A percentile compares a stretch with the other conserved stretches of the same genome.
Evolutionary conservation across 2,888 invertebrate species (phyloP).

Genomic region (Luffia ferchaultella): DNA sequence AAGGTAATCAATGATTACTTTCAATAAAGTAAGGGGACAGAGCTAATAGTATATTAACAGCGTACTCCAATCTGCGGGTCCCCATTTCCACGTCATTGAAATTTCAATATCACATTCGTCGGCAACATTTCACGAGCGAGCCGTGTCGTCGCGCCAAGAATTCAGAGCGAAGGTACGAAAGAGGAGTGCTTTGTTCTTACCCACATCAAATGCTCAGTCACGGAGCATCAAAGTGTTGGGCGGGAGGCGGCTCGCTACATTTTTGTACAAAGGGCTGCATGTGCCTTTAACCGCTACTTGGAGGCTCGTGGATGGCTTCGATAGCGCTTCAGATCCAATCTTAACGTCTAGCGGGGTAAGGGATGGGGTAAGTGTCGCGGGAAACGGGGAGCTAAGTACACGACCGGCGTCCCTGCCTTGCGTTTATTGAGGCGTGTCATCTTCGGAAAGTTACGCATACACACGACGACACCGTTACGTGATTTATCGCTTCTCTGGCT

Average conservation of each 20-base stretch:
- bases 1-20: too few species aligned
- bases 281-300: not conserved
- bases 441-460: not conserved
- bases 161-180: not conserved
- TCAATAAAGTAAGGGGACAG: too few species aligned
- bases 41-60: too few species aligned
- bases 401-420: not conserved
- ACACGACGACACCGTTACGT: not conserved
- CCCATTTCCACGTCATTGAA: not conserved
- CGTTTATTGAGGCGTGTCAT: not conserved
- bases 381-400: not conserved
- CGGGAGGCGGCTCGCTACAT: not conserved
- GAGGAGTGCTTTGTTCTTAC: not conserved
- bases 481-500: not conserved
- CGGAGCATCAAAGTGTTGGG: not conserved
- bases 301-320: not conserved
- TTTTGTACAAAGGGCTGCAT: not conserved
- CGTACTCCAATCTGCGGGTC: too few species aligned
- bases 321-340: not conserved
- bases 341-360: too few species aligned
- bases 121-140: not conserved
- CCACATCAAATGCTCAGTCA: not conserved
- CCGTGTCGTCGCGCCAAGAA: not conserved
- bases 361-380: not conserved
- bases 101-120: not conserved